Evolutionary conservation across 2,113 vertebrate genomes (phyloP).

Genomic region (Sinocyclocheilus anshuiensis): DNA sequence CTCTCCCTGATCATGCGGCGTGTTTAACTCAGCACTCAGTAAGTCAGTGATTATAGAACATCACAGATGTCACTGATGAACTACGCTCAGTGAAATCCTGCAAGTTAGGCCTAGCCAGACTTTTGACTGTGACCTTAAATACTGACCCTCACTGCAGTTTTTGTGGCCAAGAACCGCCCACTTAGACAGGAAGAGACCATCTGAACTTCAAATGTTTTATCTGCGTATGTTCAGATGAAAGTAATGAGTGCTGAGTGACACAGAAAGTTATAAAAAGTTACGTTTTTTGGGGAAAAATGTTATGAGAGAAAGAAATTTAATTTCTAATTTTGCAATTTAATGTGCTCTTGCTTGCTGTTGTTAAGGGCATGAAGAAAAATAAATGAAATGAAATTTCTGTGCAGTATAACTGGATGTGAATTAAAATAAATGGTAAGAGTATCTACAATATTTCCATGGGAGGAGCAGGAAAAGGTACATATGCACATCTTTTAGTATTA

Average conservation of each 20-base stretch:
- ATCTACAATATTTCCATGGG: neutral
- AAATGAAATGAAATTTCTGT: neutral
- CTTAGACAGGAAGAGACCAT: neutral
- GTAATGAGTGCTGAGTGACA: neutral
- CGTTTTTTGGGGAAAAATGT: neutral
- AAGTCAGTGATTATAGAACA: conserved; percentile 13
- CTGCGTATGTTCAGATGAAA: neutral
- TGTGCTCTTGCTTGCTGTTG: neutral
- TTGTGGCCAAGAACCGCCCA: neutral
- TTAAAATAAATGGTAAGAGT: neutral
- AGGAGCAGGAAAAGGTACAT: neutral
- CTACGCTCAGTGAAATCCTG: neutral
- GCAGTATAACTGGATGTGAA: neutral
- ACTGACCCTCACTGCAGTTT: neutral
- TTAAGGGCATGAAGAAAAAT: neutral
- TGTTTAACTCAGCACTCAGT: neutral
- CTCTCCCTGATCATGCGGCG: neutral
- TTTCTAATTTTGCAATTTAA: neutral
- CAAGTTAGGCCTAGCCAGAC: neutral
- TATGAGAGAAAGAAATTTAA: neutral
- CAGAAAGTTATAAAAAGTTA: neutral
- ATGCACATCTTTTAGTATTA: neutral
- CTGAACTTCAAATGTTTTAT: neutral
- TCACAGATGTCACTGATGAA: neutral
- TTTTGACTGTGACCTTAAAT: neutral